Conservation (phyloP, 2,888 invertebrate species). For the Brassicogethes aeneus region DNA sequence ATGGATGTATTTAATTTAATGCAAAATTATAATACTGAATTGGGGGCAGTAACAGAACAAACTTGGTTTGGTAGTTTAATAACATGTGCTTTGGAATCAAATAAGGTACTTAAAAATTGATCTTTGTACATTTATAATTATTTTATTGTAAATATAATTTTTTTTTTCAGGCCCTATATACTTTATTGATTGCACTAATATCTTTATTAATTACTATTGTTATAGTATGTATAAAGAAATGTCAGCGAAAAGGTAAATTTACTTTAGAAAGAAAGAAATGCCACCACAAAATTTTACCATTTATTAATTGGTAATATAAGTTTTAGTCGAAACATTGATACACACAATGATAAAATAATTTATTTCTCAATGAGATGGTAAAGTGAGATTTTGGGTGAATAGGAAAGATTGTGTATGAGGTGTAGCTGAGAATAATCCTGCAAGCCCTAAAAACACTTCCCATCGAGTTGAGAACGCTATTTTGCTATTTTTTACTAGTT, state of each 20-base stretch:
- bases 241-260: constrained; percentile 33
- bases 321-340: too few species aligned
- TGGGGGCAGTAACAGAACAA: constrained; percentile 30
- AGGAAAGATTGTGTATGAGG: too few species aligned
- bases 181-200: constrained; percentile 22
- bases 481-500: too few species aligned
- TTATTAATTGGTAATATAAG: too few species aligned
- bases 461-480: too few species aligned
- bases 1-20: constrained; percentile 39
- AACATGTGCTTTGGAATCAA: constrained; percentile 24
- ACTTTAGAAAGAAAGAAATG: too few species aligned
- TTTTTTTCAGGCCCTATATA: constrained; percentile 21
- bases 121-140: constrained; percentile 6
- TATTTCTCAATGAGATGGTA: too few species aligned
- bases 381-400: too few species aligned
- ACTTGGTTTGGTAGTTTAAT: constrained; percentile 28
- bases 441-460: too few species aligned
- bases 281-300: too few species aligned
- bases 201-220: constrained; percentile 20
- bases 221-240: constrained; percentile 29
- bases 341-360: too few species aligned
- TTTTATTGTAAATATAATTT: background rate
- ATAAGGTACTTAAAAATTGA: constrained; percentile 24
- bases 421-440: too few species aligned
- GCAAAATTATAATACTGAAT: constrained; percentile 31